These are phyloP conservation scores for Bombylius major DNA, from an alignment of 2,888 invertebrate genomes.

Conservation along the genomic window DNA sequence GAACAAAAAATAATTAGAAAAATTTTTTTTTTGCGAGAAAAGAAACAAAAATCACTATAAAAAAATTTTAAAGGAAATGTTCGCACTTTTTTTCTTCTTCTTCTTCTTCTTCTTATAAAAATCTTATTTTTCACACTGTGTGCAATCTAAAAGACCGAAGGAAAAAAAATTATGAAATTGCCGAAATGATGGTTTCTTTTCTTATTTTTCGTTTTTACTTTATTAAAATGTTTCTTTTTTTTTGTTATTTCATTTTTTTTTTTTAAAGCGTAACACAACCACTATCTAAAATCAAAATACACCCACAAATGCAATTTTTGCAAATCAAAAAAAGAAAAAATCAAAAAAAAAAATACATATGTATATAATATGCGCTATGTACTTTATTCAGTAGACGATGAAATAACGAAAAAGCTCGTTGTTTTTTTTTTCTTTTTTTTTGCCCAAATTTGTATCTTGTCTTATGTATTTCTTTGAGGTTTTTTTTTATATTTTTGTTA, in stretches of 20 bases:
- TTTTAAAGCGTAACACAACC: constrained; percentile 4
- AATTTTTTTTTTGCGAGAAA: background rate
- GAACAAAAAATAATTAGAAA: background rate
- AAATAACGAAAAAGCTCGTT: background rate
- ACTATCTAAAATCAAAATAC: constrained; percentile 2
- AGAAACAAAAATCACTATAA: background rate
- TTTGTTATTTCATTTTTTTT: background rate
- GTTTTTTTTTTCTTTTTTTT: constrained; percentile 1
- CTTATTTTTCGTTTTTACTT: background rate
- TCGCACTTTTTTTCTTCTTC: background rate
- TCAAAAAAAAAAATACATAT: background rate
- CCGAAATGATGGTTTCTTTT: background rate
- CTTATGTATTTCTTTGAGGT: too few relatives aligned
- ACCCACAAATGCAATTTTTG: constrained; percentile 2
- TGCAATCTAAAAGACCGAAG: background rate
- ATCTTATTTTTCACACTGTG: too few relatives aligned
- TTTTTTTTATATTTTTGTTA: too few relatives aligned
- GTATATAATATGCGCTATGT: too few relatives aligned
- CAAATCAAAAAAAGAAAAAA: background rate
- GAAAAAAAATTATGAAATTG: background rate
- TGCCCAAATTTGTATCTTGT: background rate
- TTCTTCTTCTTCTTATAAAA: background rate
- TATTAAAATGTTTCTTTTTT: background rate
- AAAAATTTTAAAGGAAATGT: background rate
- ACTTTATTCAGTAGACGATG: background rate